phyloP scores from a whole-genome alignment of 53 echinoderm and acorn worm genomes.

The Holothuria scabra region DNA sequence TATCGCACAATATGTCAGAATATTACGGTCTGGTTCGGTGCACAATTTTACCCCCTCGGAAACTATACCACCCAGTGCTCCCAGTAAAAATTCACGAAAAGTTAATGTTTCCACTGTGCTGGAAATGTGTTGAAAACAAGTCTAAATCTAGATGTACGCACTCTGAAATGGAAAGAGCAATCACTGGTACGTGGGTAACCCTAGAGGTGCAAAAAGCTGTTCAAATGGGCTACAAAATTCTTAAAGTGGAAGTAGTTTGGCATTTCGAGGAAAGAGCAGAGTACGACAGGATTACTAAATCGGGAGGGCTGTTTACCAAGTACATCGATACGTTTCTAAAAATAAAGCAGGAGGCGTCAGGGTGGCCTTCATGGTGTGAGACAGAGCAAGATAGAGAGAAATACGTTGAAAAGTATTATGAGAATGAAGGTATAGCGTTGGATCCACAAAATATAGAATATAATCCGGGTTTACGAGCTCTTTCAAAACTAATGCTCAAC shows the following conservation, averaged over 20 bases:
- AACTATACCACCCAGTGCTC: slow-evolving; percentile 62
- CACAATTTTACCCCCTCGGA: slow-evolving; percentile 55
- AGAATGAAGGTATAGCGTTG: slow-evolving; percentile 63
- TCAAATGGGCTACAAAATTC: slow-evolving; percentile 52
- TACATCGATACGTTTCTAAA: slow-evolving; percentile 75
- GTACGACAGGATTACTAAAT: slow-evolving; percentile 39
- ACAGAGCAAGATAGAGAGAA: slow-evolving; percentile 52
- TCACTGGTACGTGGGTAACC: slow-evolving; percentile 59
- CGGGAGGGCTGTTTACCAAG: slow-evolving; percentile 49
- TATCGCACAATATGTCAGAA: slow-evolving; percentile 11
- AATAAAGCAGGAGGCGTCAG: slow-evolving; percentile 72
- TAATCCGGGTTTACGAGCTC: slow-evolving; percentile 68
- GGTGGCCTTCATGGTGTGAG: slow-evolving; percentile 72
- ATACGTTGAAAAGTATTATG: slow-evolving; percentile 54
- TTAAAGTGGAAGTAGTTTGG: slow-evolving; percentile 64
- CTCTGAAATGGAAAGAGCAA: slow-evolving; percentile 8
- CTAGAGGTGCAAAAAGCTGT: slow-evolving; percentile 62
- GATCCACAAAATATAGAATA: slow-evolving; percentile 58
- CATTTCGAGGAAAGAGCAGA: slow-evolving; percentile 50
- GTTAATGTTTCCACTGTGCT: slow-evolving; percentile 68
- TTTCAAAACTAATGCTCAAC: slow-evolving; percentile 72
- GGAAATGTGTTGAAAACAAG: slow-evolving; percentile 51
- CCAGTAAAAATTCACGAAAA: slow-evolving; percentile 54
- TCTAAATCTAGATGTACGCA: slow-evolving; percentile 55
- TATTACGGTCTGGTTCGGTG: slow-evolving; percentile 70